phyloP scores from a whole-genome alignment of 2,888 invertebrate species.

The Protonemura montana region DNA sequence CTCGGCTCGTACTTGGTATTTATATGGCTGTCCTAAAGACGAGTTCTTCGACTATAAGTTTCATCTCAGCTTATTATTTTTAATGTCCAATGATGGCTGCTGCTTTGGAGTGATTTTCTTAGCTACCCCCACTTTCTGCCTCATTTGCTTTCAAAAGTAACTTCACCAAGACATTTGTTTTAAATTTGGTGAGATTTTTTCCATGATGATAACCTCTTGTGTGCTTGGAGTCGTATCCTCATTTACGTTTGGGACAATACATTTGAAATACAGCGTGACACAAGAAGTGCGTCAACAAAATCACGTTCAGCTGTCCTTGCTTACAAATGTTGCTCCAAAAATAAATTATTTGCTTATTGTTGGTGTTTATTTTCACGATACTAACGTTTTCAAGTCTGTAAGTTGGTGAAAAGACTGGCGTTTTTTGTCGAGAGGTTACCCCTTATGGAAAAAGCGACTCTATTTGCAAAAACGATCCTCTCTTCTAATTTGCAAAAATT shows the following conservation, averaged over 20 bases:
- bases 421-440: too few species aligned
- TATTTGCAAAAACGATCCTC: too few species aligned
- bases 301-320: neutral
- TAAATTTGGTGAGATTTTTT: slow-evolving; percentile 36
- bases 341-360: neutral
- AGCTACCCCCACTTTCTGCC: slow-evolving; percentile 14
- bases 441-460: too few species aligned
- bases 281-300: neutral
- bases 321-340: neutral
- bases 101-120: neutral
- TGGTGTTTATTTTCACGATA: too few species aligned
- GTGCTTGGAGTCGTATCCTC: slow-evolving; percentile 2
- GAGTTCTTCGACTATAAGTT: neutral
- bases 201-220: slow-evolving; percentile 24
- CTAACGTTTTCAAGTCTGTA: too few species aligned
- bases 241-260: slow-evolving; percentile 28
- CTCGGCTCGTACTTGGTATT: neutral
- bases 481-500: too few species aligned
- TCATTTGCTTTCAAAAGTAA: neutral
- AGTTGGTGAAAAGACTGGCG: too few species aligned
- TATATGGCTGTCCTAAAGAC: neutral
- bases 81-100: slow-evolving; percentile 24
- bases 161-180: neutral
- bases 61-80: slow-evolving; percentile 9
- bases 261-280: slow-evolving; percentile 5